Conservation (phyloP, 1,140 invertebrate species). For the Camponotus floridanus region DNA sequence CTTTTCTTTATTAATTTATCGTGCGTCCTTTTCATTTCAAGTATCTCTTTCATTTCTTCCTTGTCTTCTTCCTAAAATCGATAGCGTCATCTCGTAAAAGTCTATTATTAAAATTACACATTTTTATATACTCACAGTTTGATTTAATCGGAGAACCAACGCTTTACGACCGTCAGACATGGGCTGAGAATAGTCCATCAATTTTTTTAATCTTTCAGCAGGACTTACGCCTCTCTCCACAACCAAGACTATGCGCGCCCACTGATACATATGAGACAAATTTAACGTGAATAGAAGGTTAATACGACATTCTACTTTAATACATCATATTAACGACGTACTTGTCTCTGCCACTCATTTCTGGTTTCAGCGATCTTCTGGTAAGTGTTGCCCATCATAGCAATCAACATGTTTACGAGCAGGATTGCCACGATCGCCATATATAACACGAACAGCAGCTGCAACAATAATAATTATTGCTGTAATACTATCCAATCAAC, state of each 20-base stretch:
- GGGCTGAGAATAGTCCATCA: slow-evolving; percentile 97
- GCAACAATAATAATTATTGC: slow-evolving; percentile 49
- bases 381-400: slow-evolving; percentile 99
- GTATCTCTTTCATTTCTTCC: slow-evolving; percentile 97
- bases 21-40: slow-evolving; percentile 96
- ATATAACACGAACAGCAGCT: slow-evolving; percentile 97
- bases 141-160: slow-evolving; percentile 93
- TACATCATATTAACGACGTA: slow-evolving; percentile 77
- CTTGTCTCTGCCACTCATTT: slow-evolving; percentile 99
- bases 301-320: not conserved
- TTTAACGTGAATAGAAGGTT: not conserved
- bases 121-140: slow-evolving; percentile 88
- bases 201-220: slow-evolving; percentile 92
- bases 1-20: slow-evolving; percentile 91
- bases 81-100: not conserved
- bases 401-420: slow-evolving; percentile 99
- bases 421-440: slow-evolving; percentile 98
- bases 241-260: slow-evolving; percentile 98
- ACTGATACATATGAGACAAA: slow-evolving; percentile 86
- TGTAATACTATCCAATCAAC: not conserved
- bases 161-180: slow-evolving; percentile 97
- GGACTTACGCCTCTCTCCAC: slow-evolving; percentile 98
- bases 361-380: slow-evolving; percentile 98
- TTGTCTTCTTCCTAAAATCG: slow-evolving; percentile 93
- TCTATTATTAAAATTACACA: not conserved